Evolutionary conservation across 2,797 vertebrate species (phyloP).

Genomic region (Parauchenoglanis punctatus): DNA sequence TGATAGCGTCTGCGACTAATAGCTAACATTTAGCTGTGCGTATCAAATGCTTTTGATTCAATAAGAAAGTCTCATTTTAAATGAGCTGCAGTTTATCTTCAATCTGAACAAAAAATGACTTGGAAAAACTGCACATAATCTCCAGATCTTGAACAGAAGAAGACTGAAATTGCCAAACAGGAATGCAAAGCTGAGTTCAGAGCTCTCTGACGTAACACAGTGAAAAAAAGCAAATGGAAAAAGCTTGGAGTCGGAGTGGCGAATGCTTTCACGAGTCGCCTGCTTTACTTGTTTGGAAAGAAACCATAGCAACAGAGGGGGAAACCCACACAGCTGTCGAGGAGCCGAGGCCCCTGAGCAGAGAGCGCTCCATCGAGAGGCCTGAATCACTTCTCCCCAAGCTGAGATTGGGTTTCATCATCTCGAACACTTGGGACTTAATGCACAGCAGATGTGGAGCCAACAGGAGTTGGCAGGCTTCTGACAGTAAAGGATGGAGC

Average conservation of each 20-base stretch:
- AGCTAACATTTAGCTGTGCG: background rate
- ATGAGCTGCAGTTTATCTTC: constrained; percentile 15
- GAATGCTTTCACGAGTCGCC: constrained; percentile 57
- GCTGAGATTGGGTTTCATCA: constrained; percentile 74
- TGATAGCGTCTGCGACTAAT: background rate
- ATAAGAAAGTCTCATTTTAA: constrained; percentile 20
- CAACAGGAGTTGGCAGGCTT: constrained; percentile 63
- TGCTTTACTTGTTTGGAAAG: constrained; percentile 70
- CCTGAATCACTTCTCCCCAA: constrained; percentile 58
- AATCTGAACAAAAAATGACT: background rate
- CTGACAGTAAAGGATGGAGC: constrained; percentile 60
- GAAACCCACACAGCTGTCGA: constrained; percentile 79
- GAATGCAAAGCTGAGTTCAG: constrained; percentile 43
- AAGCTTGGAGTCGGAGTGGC: constrained; percentile 45
- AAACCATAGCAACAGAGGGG: constrained; percentile 72
- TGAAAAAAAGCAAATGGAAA: constrained; percentile 49
- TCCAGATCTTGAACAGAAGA: constrained; percentile 45
- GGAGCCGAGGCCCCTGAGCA: constrained; percentile 58
- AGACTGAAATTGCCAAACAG: constrained; percentile 41
- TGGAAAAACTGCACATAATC: constrained; percentile 10
- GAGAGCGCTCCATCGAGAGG: constrained; percentile 63
- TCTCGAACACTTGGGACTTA: constrained; percentile 70
- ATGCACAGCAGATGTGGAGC: constrained; percentile 76
- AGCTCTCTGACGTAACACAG: constrained; percentile 55
- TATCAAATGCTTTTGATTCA: constrained; percentile 4